Evolutionary conservation across 1,140 invertebrate species (phyloP).

Genomic region (Pogonomyrmex californicus): DNA sequence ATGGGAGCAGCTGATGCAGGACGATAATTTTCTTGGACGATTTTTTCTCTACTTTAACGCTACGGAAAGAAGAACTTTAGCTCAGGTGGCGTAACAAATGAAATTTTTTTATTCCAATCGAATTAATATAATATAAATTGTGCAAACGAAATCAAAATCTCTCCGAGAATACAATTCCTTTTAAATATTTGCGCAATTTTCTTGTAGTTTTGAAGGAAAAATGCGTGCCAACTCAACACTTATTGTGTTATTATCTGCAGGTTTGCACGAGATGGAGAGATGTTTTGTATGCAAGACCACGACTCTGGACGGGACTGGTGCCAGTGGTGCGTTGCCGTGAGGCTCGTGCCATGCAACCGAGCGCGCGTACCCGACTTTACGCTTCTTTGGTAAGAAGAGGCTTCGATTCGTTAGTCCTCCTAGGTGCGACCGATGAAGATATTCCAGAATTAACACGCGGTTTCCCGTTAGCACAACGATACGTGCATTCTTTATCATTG

Average conservation of each 20-base stretch:
- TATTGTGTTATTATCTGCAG: slow-evolving; percentile 62
- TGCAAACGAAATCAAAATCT: background rate
- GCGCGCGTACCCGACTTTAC: slow-evolving; percentile 92
- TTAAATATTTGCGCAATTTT: too few relatives aligned
- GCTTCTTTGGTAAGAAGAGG: slow-evolving; percentile 94
- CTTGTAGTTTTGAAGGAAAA: too few relatives aligned
- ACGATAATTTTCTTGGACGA: slow-evolving; percentile 93
- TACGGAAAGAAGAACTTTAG: slow-evolving; percentile 92
- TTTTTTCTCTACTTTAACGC: slow-evolving; percentile 96
- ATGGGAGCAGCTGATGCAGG: slow-evolving; percentile 93
- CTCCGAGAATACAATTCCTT: background rate
- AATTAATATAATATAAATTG: background rate
- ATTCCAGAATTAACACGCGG: slow-evolving; percentile 94
- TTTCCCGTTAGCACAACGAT: slow-evolving; percentile 93
- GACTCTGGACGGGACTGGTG: slow-evolving; percentile 94
- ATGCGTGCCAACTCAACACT: too few relatives aligned
- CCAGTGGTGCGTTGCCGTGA: slow-evolving; percentile 95
- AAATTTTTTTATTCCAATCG: background rate
- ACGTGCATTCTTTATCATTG: slow-evolving; percentile 93
- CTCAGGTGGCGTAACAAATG: slow-evolving; percentile 88
- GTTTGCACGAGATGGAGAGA: slow-evolving; percentile 95
- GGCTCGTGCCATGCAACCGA: slow-evolving; percentile 89
- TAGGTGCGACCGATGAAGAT: slow-evolving; percentile 96
- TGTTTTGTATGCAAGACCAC: slow-evolving; percentile 93
- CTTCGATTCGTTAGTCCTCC: slow-evolving; percentile 94